Percentiles rank a stretch among this genome's conserved stretches.
Conservation (phyloP, 2,797 vertebrate species). For the Acropternis orthonyx region DNA sequence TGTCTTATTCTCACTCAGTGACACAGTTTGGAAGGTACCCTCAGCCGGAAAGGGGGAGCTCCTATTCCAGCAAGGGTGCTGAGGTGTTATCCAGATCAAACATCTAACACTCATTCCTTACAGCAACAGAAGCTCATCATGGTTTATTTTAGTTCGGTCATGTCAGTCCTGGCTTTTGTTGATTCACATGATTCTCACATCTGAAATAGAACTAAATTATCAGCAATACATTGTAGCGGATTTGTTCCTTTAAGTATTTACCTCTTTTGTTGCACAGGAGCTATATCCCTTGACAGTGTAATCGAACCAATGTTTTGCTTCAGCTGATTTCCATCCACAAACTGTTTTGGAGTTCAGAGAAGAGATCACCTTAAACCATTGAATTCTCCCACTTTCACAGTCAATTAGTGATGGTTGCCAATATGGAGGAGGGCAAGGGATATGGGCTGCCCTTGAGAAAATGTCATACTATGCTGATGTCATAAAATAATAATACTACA, state of each 20-base stretch:
- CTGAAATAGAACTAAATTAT: slow-evolving; percentile 41
- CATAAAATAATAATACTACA: slow-evolving; percentile 63
- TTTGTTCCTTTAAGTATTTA: slow-evolving; percentile 68
- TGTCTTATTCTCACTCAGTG: not conserved
- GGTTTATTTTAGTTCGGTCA: slow-evolving; percentile 36
- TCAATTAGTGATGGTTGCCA: slow-evolving; percentile 72
- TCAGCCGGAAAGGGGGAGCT: not conserved
- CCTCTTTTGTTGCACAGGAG: slow-evolving; percentile 58
- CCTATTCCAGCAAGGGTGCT: not conserved
- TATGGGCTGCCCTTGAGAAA: slow-evolving; percentile 72
- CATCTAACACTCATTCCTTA: not conserved
- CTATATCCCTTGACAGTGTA: slow-evolving; percentile 24
- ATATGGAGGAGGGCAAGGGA: slow-evolving; percentile 60
- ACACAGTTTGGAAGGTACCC: not conserved
- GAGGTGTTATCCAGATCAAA: not conserved
- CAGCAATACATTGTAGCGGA: slow-evolving; percentile 43
- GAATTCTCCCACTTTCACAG: slow-evolving; percentile 71
- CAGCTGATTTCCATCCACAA: slow-evolving; percentile 68
- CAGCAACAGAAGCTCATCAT: not conserved
- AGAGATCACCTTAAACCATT: slow-evolving; percentile 67
- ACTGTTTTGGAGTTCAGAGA: slow-evolving; percentile 62
- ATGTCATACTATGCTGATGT: slow-evolving; percentile 61
- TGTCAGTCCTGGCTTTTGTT: slow-evolving; percentile 26
- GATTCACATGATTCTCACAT: slow-evolving; percentile 39
- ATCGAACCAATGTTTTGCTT: slow-evolving; percentile 54